Conservation (phyloP, 2,888 invertebrate species). For the Drosophila falleni region DNA sequence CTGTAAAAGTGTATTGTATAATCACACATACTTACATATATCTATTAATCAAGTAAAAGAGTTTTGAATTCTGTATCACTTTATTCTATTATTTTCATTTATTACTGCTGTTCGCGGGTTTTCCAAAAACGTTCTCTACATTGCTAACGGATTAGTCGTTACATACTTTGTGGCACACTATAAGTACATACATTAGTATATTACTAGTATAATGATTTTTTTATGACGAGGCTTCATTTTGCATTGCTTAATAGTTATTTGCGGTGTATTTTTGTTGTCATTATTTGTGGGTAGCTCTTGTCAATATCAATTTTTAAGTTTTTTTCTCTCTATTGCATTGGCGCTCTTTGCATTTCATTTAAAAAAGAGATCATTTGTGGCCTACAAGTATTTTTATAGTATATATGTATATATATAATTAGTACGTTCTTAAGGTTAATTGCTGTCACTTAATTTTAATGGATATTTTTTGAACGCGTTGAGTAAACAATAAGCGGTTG, state of each 20-base stretch:
- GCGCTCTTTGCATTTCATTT: conserved; percentile 30
- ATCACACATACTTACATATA: too few relatives aligned
- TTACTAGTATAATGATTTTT: conserved; percentile 36
- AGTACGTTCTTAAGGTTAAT: conserved; percentile 50
- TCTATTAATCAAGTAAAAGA: not conserved
- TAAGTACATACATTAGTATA: conserved; percentile 39
- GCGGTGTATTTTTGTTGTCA: conserved; percentile 46
- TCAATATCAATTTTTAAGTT: conserved; percentile 20
- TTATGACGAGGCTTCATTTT: conserved; percentile 49
- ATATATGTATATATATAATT: conserved; percentile 44
- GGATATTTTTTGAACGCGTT: conserved; percentile 42
- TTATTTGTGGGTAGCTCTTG: conserved; percentile 41
- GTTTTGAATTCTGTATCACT: conserved; percentile 41
- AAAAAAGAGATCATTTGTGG: conserved; percentile 37
- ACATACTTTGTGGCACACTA: conserved; percentile 51
- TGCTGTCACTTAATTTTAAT: conserved; percentile 41
- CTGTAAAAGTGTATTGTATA: too few relatives aligned
- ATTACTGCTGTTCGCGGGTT: conserved; percentile 54
- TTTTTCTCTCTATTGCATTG: conserved; percentile 29
- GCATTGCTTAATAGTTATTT: conserved; percentile 67
- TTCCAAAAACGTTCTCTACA: conserved; percentile 71
- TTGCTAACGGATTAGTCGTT: conserved; percentile 67
- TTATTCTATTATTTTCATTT: conserved; percentile 56
- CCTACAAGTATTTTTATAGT: conserved; percentile 13
- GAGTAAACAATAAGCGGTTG: conserved; percentile 69